phyloP scores from a whole-genome alignment of 2,797 vertebrate genomes.

The Alca torda region DNA sequence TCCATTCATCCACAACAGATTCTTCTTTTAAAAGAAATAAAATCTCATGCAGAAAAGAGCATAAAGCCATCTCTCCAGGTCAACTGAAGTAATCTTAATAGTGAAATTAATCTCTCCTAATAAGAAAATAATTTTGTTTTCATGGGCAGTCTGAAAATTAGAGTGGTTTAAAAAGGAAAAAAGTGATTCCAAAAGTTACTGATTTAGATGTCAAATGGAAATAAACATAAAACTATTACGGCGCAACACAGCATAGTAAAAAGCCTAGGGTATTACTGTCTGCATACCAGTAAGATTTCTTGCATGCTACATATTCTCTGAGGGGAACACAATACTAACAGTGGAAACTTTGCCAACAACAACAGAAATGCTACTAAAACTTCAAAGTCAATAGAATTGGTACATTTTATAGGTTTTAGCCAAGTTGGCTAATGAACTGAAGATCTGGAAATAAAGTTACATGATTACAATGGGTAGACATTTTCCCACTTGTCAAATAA shows the following conservation, averaged over 20 bases:
- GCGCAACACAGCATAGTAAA: conserved; percentile 1
- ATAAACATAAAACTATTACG: conserved; percentile 12
- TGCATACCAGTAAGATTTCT: conserved; percentile 38
- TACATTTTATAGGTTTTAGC: conserved; percentile 34
- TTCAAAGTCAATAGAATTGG: conserved; percentile 57
- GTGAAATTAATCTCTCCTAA: background rate
- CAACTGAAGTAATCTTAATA: background rate
- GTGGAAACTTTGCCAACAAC: conserved; percentile 35
- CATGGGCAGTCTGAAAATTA: background rate
- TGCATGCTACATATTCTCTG: conserved; percentile 10
- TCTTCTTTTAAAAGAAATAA: background rate
- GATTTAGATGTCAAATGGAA: conserved; percentile 38
- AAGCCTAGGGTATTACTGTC: conserved; percentile 31
- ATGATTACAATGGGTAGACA: conserved; percentile 25
- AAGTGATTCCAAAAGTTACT: background rate
- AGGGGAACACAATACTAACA: background rate
- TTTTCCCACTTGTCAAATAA: conserved; percentile 65
- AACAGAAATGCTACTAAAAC: conserved; percentile 61
- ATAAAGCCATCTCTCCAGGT: background rate
- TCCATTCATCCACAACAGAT: background rate
- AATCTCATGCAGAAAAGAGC: background rate
- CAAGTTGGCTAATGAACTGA: conserved; percentile 63
- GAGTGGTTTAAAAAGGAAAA: background rate
- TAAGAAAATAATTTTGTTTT: background rate
- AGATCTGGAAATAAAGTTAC: conserved; percentile 56